A percentile compares a stretch with the other conserved stretches of the same genome.
Evolutionary conservation across 2,797 vertebrate genomes (phyloP).

Genomic region (Melanotaenia nigrans): DNA sequence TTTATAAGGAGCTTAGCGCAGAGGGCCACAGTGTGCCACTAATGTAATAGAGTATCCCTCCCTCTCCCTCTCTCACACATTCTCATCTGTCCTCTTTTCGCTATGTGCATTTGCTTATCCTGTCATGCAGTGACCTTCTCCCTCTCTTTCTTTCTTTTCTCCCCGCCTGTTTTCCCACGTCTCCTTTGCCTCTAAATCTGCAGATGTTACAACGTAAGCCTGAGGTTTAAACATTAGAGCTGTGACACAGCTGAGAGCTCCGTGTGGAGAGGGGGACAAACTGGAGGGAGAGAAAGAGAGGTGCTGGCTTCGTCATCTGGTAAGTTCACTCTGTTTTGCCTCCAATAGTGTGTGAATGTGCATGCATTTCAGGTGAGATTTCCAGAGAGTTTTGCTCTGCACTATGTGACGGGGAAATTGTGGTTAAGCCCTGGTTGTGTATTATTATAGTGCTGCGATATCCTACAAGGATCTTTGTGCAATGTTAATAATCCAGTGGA

Average conservation of each 20-base stretch:
- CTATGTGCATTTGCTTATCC: conserved; percentile 70
- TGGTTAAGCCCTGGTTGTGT: conserved; percentile 62
- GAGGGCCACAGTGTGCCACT: conserved; percentile 81
- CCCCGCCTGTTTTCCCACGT: conserved; percentile 30
- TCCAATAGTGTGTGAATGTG: not conserved
- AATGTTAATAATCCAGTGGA: conserved; percentile 73
- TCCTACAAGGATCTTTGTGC: conserved; percentile 67
- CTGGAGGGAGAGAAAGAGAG: conserved; percentile 29
- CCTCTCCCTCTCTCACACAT: conserved; percentile 45
- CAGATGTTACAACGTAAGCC: conserved; percentile 64
- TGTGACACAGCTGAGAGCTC: conserved; percentile 35
- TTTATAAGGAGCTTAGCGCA: conserved; percentile 86
- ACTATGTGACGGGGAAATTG: conserved; percentile 35
- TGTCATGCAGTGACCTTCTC: conserved; percentile 72
- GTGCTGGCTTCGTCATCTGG: conserved; percentile 35
- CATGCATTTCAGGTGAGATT: conserved; percentile 15
- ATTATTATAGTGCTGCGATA: conserved; percentile 70
- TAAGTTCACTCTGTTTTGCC: conserved; percentile 44
- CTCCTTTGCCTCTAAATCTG: conserved; percentile 42
- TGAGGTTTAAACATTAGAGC: conserved; percentile 63
- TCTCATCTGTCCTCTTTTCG: conserved; percentile 75
- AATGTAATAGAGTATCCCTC: conserved; percentile 80
- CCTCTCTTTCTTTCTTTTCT: conserved; percentile 40
- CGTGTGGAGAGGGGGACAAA: conserved; percentile 40
- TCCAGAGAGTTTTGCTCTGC: conserved; percentile 17